Conservation (phyloP, 2,797 vertebrate species). For the Paramormyrops hopkinsi region DNA sequence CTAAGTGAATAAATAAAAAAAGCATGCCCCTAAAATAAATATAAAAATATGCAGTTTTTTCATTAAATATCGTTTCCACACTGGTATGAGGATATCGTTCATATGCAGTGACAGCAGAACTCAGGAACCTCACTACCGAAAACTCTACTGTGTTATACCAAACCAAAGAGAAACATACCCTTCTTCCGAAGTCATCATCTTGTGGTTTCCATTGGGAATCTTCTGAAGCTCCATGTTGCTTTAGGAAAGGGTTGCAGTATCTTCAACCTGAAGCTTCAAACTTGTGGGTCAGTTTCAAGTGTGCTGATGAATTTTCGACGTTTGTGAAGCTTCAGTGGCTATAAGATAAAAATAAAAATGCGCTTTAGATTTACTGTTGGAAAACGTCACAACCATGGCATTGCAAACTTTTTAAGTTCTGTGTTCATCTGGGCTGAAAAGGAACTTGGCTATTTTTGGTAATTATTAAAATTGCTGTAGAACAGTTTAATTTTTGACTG, state of each 20-base stretch:
- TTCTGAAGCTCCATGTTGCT: constrained; percentile 63
- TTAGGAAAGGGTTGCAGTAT: neutral
- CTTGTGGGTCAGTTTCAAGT: neutral
- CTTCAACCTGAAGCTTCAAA: neutral
- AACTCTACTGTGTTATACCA: neutral
- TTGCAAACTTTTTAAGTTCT: neutral
- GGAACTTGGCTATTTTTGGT: neutral
- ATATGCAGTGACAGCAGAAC: neutral
- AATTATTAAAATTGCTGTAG: neutral
- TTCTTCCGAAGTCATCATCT: constrained; percentile 43
- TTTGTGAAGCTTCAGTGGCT: neutral
- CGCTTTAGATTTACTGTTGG: neutral
- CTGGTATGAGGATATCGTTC: neutral
- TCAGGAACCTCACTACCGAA: neutral
- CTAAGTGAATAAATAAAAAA: neutral
- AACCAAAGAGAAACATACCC: constrained; percentile 43
- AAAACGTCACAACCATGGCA: neutral
- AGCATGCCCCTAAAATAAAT: neutral
- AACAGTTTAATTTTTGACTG: neutral
- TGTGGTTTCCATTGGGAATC: constrained; percentile 54
- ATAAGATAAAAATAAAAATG: neutral
- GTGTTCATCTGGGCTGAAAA: neutral
- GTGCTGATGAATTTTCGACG: neutral
- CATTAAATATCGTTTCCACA: neutral
- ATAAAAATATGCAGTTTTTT: neutral